Conservation (phyloP, 2,888 invertebrate genomes). For the Pachliopta kotzebuea region DNA sequence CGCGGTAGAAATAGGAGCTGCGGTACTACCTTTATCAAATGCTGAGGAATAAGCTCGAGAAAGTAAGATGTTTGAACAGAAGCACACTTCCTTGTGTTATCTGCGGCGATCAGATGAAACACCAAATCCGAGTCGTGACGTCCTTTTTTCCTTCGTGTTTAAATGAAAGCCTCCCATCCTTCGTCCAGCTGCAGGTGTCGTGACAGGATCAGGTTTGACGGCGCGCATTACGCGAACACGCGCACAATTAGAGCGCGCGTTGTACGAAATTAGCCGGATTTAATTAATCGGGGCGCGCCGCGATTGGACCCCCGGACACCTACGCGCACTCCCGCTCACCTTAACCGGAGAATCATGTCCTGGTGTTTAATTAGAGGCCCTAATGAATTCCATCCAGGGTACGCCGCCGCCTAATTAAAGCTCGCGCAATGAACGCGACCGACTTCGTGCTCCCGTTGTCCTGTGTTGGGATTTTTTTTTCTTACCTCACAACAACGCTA, state of each 20-base stretch:
- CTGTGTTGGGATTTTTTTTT: too few relatives aligned
- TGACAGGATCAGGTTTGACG: slow-evolving; percentile 32
- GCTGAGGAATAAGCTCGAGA: too few relatives aligned
- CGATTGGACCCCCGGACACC: slow-evolving; percentile 45
- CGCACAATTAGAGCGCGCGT: slow-evolving; percentile 47
- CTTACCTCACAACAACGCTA: too few relatives aligned
- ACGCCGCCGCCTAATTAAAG: slow-evolving; percentile 56
- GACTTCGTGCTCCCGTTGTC: slow-evolving; percentile 31
- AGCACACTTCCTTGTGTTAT: too few relatives aligned
- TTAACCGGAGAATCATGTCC: slow-evolving; percentile 65
- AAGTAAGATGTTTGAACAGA: too few relatives aligned
- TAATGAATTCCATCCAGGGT: slow-evolving; percentile 70
- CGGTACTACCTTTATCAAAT: too few relatives aligned
- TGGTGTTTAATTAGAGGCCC: slow-evolving; percentile 64
- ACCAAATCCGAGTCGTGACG: neutral
- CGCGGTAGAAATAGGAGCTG: too few relatives aligned
- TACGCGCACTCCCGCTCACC: slow-evolving; percentile 56
- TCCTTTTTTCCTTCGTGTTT: neutral
- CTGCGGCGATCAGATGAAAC: neutral
- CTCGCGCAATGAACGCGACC: slow-evolving; percentile 36
- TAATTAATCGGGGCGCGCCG: slow-evolving; percentile 53
- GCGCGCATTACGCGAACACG: slow-evolving; percentile 33
- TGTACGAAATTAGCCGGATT: slow-evolving; percentile 42
- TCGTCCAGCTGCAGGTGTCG: slow-evolving; percentile 30
- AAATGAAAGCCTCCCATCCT: neutral